Evolutionary conservation across 2,888 invertebrate genomes (phyloP), one percentile per base, ranked within the genome.

Genomic region (Leptogaster cylindrica): DNA sequence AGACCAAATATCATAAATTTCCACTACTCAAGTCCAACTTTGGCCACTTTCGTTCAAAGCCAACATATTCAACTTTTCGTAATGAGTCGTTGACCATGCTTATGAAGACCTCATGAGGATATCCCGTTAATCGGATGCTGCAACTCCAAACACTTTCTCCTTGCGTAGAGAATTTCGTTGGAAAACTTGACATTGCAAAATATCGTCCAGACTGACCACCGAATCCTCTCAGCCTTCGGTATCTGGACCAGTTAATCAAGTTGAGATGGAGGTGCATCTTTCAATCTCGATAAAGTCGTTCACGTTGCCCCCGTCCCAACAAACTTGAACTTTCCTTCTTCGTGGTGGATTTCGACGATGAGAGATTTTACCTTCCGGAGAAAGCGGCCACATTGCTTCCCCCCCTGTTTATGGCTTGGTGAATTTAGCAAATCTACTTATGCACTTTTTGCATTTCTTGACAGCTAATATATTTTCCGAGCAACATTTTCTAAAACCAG

Each of bases 131-230:
- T 41, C 41, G 18, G 41, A 41, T 41, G 4, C 41, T n/a, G 41
- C 41, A 41, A 41, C 14, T 41, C 16, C 6, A 41, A 41, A 41
- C 41, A 41, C 41, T 41, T 41, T 41, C 41, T 41, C 41, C 41
- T 10, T 41, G 16, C 41, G 10, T 18, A 41, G n/a, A n/a, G n/a
- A n/a, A 41, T 41, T 41, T n/a, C n/a, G 18, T 18, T 18, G 16
- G 7, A 41, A 41, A 41, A 41, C 41, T 41, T 41, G 41, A 41
- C 41, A 41, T 41, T 41, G 41, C 41, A 14, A 5, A n/a, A 41
- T 12, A 41, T 41, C 4, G 5, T 7, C 18, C 3, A 41, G 10
- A 41, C 6, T 41, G 41, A 41, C n/a, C n/a, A n/a, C 41, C 41
- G 16, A 4, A 41, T 41, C 12, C 7, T 4, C 41, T 12, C 3